Evolutionary conservation across 2,888 invertebrate species (phyloP).

Genomic region (Dynastes tityus): DNA sequence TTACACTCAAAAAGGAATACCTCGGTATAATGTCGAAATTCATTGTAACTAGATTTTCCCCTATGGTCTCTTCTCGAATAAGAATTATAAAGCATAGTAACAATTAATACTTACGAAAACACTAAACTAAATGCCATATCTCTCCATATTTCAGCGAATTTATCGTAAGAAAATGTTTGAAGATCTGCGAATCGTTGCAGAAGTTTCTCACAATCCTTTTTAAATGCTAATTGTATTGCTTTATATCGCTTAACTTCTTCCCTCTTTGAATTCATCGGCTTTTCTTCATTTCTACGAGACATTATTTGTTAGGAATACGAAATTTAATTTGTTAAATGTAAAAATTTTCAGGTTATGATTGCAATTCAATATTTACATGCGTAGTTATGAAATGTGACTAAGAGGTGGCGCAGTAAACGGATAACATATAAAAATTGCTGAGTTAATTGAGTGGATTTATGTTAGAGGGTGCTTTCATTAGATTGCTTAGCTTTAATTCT

Average conservation of each 20-base stretch:
- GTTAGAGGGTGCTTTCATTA: no score
- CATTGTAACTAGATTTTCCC: slow-evolving; percentile 16
- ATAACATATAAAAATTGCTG: neutral
- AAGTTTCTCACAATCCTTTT: slow-evolving; percentile 40
- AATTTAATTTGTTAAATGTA: no score
- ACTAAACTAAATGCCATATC: slow-evolving; percentile 40
- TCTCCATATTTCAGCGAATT: slow-evolving; percentile 37
- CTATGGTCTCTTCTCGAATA: neutral
- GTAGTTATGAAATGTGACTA: no score
- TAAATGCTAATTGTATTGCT: slow-evolving; percentile 33
- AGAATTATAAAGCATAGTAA: neutral
- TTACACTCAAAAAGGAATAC: slow-evolving; percentile 44
- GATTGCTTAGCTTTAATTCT: no score
- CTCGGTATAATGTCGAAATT: slow-evolving; percentile 36
- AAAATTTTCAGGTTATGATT: no score
- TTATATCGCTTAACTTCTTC: slow-evolving; percentile 28
- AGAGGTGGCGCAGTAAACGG: no score
- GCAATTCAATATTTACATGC: no score
- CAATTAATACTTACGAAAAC: slow-evolving; percentile 38
- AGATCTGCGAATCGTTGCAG: slow-evolving; percentile 19
- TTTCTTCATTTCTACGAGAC: neutral
- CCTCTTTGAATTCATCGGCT: slow-evolving; percentile 1
- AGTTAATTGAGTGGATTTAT: no score
- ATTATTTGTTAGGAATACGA: neutral
- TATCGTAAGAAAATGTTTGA: slow-evolving; percentile 3